Base-by-base conservation (phyloP, 2,797 vertebrate species). In the Anolis apletophallus region DNA sequence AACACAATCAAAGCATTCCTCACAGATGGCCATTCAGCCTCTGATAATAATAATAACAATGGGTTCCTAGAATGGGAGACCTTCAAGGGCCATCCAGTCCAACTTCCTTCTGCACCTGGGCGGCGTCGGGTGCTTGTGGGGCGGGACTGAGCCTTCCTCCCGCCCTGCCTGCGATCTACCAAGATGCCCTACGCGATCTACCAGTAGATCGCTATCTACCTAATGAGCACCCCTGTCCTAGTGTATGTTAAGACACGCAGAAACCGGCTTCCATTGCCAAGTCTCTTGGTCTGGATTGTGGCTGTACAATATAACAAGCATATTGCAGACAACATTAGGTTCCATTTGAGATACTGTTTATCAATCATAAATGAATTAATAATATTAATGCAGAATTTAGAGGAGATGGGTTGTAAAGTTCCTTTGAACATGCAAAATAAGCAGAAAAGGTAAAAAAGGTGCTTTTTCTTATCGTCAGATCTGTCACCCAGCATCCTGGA, bases 391-490 rank as follows among this genome's bases (percentile, higher is more conserved):
- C 13, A 84, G 8, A 64, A 77, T n/a, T 85, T 8, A 79, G 1
- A 23, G 21, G 69, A 40, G 52, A 23, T 3, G 0, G 11, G 1
- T 5, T 32, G 2, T 29, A 88, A 85, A 4, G 13, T 73, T 80
- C 32, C 13, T 17, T 57, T 90, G 85, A 1, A 3, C 17, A 34
- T 0, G 50, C 80, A 88, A 6, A 7, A 88, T 34, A 84, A 88
- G 7, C 21, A 85, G 13, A n/a, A 74, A 13, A 23, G 3, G 8
- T 59, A 12, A 81, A n/a, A 34, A 3, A 54, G 40, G 32, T 46
- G 23, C 21, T 29, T 46, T 72, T n/a, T 69, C 34, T 78, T n/a
- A 84, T 80, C 88, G 91, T 85, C 50, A 7, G n/a, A 46, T 23
- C 29, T 32, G 75, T 82, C 40, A 86, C 57, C 74, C 64, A 81